Conservation (phyloP, 2,888 invertebrate species). For the Xanthia togata region DNA sequence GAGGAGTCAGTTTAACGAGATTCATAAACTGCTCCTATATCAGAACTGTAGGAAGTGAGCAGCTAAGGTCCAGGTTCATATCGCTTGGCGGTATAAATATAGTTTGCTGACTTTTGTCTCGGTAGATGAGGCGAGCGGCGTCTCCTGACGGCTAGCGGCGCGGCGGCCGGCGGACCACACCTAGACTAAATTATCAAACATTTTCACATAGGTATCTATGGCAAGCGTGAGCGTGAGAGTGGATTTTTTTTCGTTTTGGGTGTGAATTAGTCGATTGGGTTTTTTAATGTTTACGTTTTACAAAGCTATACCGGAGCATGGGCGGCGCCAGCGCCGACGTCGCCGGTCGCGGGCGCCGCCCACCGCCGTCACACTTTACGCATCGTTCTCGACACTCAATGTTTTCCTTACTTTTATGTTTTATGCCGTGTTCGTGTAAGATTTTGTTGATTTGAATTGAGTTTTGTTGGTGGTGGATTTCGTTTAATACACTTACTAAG, state of each 20-base stretch:
- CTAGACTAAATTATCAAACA: constrained; percentile 89
- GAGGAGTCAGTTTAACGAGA: constrained; percentile 7
- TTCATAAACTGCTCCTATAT: constrained; percentile 18
- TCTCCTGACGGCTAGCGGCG: constrained; percentile 86
- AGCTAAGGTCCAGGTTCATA: constrained; percentile 61
- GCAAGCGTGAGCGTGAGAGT: constrained; percentile 91
- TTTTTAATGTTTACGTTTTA: constrained; percentile 90
- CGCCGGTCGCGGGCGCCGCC: constrained; percentile 84
- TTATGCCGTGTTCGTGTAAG: constrained; percentile 90
- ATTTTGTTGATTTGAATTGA: constrained; percentile 90
- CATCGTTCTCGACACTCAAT: constrained; percentile 89
- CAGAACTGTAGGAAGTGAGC: constrained; percentile 48
- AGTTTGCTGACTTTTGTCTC: constrained; percentile 89
- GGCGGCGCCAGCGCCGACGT: constrained; percentile 83
- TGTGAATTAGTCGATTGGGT: constrained; percentile 91
- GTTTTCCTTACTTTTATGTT: constrained; percentile 88
- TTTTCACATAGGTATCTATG: constrained; percentile 91
- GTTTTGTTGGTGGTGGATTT: constrained; percentile 91
- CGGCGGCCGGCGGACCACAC: constrained; percentile 88
- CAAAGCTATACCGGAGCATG: constrained; percentile 87
- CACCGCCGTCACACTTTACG: constrained; percentile 85
- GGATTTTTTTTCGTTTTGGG: constrained; percentile 90
- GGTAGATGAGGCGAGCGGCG: constrained; percentile 90
- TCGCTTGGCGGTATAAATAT: constrained; percentile 65
- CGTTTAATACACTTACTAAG: constrained; percentile 89